Conservation (phyloP, 2,888 invertebrate genomes). For the Microctonus brassicae region DNA sequence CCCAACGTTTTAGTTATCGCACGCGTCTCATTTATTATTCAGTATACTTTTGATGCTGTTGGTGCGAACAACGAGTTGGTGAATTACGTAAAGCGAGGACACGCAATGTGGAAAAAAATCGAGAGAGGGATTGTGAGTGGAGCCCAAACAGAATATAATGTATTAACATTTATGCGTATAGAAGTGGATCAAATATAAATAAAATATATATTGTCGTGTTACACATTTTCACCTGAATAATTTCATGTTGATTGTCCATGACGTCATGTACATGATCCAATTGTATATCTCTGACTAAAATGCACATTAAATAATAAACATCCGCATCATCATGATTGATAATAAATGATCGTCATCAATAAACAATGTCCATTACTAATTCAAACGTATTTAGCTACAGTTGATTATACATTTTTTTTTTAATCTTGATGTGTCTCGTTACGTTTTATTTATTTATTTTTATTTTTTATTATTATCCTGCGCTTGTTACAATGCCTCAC, state of each 20-base stretch:
- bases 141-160: neutral
- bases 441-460: constrained; percentile 23
- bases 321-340: neutral
- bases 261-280: neutral
- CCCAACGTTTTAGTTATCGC: constrained; percentile 14
- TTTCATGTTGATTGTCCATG: constrained; percentile 12
- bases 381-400: constrained; percentile 22
- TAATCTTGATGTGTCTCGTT: neutral
- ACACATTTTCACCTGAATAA: constrained; percentile 26
- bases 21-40: constrained; percentile 24
- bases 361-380: constrained; percentile 22
- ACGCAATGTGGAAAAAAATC: no score
- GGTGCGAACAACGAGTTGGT: constrained; percentile 9
- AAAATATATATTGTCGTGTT: constrained; percentile 12
- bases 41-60: neutral
- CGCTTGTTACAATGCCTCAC: neutral
- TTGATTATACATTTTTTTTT: constrained; percentile 8
- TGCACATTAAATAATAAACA: constrained; percentile 1
- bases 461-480: neutral
- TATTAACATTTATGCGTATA: neutral
- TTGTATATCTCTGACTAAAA: neutral
- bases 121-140: neutral
- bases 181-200: constrained; percentile 21
- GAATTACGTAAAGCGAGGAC: neutral
- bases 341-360: neutral